Percentiles rank a stretch among this genome's conserved stretches.
These are phyloP conservation scores for Cenopis cana DNA, from an alignment of 2,888 invertebrate genomes.

Conservation along the genomic window DNA sequence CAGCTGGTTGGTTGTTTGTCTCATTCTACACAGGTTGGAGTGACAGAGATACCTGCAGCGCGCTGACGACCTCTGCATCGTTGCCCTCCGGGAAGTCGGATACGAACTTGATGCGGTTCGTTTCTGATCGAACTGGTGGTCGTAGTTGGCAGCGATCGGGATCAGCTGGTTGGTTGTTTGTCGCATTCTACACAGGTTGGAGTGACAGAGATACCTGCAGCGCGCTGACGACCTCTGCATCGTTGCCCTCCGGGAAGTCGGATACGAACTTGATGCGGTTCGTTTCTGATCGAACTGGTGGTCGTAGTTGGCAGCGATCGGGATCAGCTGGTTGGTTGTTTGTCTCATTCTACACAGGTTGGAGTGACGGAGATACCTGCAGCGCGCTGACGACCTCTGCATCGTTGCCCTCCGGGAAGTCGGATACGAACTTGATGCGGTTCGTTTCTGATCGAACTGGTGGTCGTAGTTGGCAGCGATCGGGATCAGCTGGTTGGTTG, in stretches of 20 bases:
- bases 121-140: constrained; percentile 90
- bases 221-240: constrained; percentile 96
- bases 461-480: constrained; percentile 92
- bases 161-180: constrained; percentile 93
- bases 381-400: constrained; percentile 96
- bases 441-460: constrained; percentile 92
- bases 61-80: constrained; percentile 95
- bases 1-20: constrained; percentile 93
- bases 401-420: constrained; percentile 94
- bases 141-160: constrained; percentile 91
- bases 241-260: constrained; percentile 94
- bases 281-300: constrained; percentile 91
- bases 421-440: constrained; percentile 94
- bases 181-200: constrained; percentile 95
- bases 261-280: constrained; percentile 96
- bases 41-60: constrained; percentile 86
- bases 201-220: constrained; percentile 84
- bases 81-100: constrained; percentile 95
- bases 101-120: constrained; percentile 96
- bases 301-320: constrained; percentile 92
- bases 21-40: constrained; percentile 93
- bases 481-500: constrained; percentile 92
- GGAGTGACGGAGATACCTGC: constrained; percentile 83
- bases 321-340: constrained; percentile 92
- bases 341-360: constrained; percentile 96